Evolutionary conservation across 2,888 invertebrate genomes (phyloP).

Genomic region (Eristalis tenax): DNA sequence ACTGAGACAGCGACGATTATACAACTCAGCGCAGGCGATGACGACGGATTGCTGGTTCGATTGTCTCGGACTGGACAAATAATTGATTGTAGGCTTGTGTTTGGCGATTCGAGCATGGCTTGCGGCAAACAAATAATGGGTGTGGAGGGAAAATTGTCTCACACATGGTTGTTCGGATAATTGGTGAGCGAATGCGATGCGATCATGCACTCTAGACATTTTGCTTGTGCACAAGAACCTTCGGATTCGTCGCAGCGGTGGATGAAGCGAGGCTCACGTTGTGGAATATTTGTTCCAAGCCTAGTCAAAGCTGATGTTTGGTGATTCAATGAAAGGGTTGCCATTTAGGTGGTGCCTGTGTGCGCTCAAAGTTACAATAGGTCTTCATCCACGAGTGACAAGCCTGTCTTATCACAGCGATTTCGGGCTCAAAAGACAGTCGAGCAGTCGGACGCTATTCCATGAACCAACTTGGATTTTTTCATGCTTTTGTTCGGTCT

Average conservation of each 20-base stretch:
- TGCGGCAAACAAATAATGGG: not conserved
- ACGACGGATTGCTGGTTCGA: slow-evolving; percentile 27
- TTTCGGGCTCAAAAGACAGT: too few relatives aligned
- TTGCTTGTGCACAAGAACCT: not conserved
- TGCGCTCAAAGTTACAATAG: too few relatives aligned
- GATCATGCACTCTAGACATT: slow-evolving; percentile 17
- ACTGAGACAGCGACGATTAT: slow-evolving; percentile 27
- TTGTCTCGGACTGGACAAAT: slow-evolving; percentile 33
- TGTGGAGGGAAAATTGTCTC: slow-evolving; percentile 24
- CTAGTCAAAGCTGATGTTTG: too few relatives aligned
- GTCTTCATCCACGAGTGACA: too few relatives aligned
- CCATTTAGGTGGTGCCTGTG: too few relatives aligned
- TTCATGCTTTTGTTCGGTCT: too few relatives aligned
- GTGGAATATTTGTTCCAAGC: not conserved
- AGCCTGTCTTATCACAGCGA: too few relatives aligned
- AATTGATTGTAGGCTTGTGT: slow-evolving; percentile 63
- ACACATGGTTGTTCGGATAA: slow-evolving; percentile 26
- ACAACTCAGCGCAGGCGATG: not conserved
- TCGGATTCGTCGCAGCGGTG: not conserved
- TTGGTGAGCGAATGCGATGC: slow-evolving; percentile 27
- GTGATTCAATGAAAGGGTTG: too few relatives aligned
- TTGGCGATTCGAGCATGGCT: slow-evolving; percentile 5
- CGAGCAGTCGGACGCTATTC: too few relatives aligned
- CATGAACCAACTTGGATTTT: too few relatives aligned
- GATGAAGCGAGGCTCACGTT: too few relatives aligned